Evolutionary conservation across 2,888 invertebrate genomes (phyloP).

Genomic region (Smittia aterrima): DNA sequence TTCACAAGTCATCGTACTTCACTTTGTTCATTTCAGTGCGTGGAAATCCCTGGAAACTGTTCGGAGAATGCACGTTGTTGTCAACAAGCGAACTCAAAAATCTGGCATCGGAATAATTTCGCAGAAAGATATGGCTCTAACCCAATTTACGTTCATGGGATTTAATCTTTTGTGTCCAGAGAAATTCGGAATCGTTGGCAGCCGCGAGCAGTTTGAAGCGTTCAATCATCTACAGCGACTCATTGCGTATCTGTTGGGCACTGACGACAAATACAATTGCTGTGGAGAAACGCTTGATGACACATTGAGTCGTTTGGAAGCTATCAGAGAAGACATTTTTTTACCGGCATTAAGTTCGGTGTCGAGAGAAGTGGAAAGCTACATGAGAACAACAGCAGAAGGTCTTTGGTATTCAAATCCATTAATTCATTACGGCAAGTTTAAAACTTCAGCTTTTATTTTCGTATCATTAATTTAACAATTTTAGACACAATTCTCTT

Average conservation of each 20-base stretch:
- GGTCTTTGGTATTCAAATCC: conserved; percentile 71
- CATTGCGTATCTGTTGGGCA: conserved; percentile 76
- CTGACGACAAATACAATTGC: conserved; percentile 77
- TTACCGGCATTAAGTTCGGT: conserved; percentile 62
- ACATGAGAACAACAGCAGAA: conserved; percentile 63
- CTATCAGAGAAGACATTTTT: conserved; percentile 61
- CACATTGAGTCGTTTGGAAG: conserved; percentile 57
- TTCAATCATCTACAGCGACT: conserved; percentile 82
- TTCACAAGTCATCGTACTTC: not conserved
- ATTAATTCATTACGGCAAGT: conserved; percentile 56
- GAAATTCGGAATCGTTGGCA: conserved; percentile 63
- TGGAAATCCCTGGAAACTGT: conserved; percentile 6
- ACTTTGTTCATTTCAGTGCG: not conserved
- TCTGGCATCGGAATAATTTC: conserved; percentile 59
- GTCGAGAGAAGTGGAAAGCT: conserved; percentile 63
- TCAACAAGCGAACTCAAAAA: not conserved
- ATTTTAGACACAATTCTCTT: too few relatives aligned
- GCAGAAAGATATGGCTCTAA: conserved; percentile 80
- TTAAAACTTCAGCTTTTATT: too few relatives aligned
- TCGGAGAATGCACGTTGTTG: not conserved
- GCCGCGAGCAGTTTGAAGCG: conserved; percentile 63
- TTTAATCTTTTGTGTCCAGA: conserved; percentile 64
- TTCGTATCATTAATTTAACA: too few relatives aligned
- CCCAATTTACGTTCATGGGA: conserved; percentile 86
- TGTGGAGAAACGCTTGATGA: conserved; percentile 64